Percentiles rank a stretch among this genome's conserved stretches.
Conservation (phyloP, 2,888 invertebrate species). For the Arrhopalites spinosus region DNA sequence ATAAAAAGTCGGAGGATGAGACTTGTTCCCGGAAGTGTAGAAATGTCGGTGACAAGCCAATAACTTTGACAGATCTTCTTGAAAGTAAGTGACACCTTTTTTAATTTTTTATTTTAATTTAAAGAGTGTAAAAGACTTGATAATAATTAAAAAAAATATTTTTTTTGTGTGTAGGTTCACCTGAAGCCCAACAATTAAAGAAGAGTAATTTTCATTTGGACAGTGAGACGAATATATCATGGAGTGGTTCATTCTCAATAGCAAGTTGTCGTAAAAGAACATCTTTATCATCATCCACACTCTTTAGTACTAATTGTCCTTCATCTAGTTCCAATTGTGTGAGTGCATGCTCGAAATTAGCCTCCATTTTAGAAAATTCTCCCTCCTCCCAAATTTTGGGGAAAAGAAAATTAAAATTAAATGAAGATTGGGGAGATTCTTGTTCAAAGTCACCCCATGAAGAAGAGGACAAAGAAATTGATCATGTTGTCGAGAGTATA, state of each 20-base stretch:
- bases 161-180: slow-evolving; percentile 24
- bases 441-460: no score
- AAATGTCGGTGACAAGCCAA: slow-evolving; percentile 35
- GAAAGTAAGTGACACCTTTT: slow-evolving; percentile 24
- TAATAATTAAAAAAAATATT: no score
- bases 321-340: slow-evolving; percentile 24
- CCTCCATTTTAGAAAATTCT: no score
- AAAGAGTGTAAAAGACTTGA: no score
- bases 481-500: no score
- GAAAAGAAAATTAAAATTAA: slow-evolving; percentile 42
- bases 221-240: slow-evolving; percentile 22
- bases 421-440: no score
- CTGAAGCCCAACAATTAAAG: slow-evolving; percentile 33
- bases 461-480: no score
- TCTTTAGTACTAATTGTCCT: slow-evolving; percentile 13
- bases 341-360: slow-evolving; percentile 14
- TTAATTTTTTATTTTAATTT: not conserved
- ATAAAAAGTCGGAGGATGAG: slow-evolving; percentile 6
- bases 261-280: slow-evolving; percentile 3
- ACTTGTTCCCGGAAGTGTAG: slow-evolving; percentile 2
- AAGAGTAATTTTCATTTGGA: slow-evolving; percentile 27
- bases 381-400: slow-evolving; percentile 33
- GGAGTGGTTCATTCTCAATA: slow-evolving; percentile 25
- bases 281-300: not conserved
- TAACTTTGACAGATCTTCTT: slow-evolving; percentile 29